Percentiles rank a stretch among this genome's conserved stretches.
These are phyloP conservation scores for Macrochelys suwanniensis DNA, from an alignment of 2,797 vertebrate species.

Conservation along the genomic window DNA sequence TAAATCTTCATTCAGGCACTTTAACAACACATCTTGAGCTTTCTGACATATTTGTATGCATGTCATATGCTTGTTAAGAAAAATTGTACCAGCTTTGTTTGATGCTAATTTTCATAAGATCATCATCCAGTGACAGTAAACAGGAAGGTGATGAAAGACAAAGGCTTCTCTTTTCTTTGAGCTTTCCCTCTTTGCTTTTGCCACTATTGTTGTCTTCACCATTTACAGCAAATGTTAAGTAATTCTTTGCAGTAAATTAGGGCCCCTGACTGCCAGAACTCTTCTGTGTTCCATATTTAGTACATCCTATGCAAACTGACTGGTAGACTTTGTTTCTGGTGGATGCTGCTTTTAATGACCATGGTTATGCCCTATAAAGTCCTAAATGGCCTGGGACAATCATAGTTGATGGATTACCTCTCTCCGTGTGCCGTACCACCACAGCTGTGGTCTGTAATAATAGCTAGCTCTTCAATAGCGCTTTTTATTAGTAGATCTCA, in stretches of 20 bases:
- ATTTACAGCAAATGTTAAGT: conserved; percentile 16
- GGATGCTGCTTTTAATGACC: neutral
- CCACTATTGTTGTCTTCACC: conserved; percentile 33
- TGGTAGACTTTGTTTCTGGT: neutral
- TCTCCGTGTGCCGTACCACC: fast-evolving
- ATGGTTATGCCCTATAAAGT: neutral
- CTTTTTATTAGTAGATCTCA: too few relatives aligned
- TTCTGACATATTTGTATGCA: neutral
- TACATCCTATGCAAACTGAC: neutral
- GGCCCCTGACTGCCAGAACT: conserved; percentile 27
- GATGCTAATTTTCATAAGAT: neutral
- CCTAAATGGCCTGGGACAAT: neutral
- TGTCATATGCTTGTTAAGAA: neutral
- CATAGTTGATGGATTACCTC: neutral
- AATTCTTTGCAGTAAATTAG: conserved; percentile 7
- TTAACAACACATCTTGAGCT: fast-evolving
- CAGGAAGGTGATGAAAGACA: neutral
- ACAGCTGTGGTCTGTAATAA: fast-evolving
- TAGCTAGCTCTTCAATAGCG: neutral
- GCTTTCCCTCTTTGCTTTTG: neutral
- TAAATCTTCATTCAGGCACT: neutral
- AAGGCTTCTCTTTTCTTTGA: neutral
- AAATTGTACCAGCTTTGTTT: neutral
- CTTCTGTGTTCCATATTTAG: neutral
- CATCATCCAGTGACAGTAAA: neutral